Percentiles rank a stretch among this genome's conserved stretches.
These are phyloP conservation scores for Colletes gigas DNA, from an alignment of 1,140 invertebrate species.

Conservation along the genomic window DNA sequence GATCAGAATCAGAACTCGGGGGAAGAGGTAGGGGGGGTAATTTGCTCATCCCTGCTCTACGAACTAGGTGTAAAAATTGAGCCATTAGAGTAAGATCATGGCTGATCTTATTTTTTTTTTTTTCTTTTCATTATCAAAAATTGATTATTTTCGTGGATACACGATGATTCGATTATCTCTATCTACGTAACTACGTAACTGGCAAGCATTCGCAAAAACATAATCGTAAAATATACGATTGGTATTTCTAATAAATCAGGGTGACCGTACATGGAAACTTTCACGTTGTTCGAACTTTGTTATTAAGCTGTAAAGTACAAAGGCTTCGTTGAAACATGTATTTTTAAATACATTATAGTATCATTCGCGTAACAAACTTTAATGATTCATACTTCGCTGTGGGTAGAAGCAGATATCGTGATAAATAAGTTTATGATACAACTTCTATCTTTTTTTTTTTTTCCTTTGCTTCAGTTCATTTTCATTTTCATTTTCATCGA, in stretches of 20 bases:
- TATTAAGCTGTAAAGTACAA: not conserved
- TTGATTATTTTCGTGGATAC: slow-evolving; percentile 61
- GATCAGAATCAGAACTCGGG: not conserved
- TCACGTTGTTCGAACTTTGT: not conserved
- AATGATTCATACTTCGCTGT: no score
- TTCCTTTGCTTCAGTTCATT: slow-evolving; percentile 6
- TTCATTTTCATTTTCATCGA: not conserved
- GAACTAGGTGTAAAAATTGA: slow-evolving; percentile 57
- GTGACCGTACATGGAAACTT: slow-evolving; percentile 17
- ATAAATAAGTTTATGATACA: not conserved
- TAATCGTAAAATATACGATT: slow-evolving; percentile 72
- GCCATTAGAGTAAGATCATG: slow-evolving; percentile 23
- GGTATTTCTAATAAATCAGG: slow-evolving; percentile 56
- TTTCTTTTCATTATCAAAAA: slow-evolving; percentile 53
- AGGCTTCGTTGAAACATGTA: not conserved
- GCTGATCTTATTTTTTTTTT: slow-evolving; percentile 6
- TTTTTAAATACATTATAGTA: not conserved
- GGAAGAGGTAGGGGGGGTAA: not conserved
- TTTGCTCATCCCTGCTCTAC: slow-evolving; percentile 40
- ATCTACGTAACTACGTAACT: slow-evolving; percentile 14
- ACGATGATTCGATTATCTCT: slow-evolving; percentile 17
- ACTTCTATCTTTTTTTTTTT: not conserved
- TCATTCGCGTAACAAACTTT: not conserved
- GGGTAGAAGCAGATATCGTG: not conserved
- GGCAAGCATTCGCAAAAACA: slow-evolving; percentile 62